Base-by-base conservation (phyloP, 2,113 vertebrate genomes). In the Columbina picui region DNA sequence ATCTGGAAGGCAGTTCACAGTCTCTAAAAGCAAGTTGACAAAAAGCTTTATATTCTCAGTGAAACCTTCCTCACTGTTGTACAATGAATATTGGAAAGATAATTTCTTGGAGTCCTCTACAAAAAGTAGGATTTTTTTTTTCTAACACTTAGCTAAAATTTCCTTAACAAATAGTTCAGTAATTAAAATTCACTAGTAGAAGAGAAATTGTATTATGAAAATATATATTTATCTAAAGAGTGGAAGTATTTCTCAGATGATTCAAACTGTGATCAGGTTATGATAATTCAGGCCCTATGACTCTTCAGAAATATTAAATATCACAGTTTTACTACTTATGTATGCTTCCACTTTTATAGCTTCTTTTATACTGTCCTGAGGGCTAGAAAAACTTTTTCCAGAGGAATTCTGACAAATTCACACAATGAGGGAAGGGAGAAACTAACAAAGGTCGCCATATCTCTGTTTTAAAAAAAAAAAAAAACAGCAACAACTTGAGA, bases 221-320 rank as follows among this genome's bases (percentile, higher is more conserved):
- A 77, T 77, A 88, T 36, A 12, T 65, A 56, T 94, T 93, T 85
- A 79, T 79, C 39, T 87, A 71, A 78, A 81, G 50, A 89, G 41
- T 49, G 12, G 39, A n/a, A 89, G 29, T 57, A 71, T 65, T 89
- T 87, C 50, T 60, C 45, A 79, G 39, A 73, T 74, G 12, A 77
- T 63, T 61, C 64, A 70, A 80, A 86, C 9, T 29, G 13, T 91
- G 82, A 88, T 87, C 50, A 49, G 6, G 11, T 25, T 79, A n/a
- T 76, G 91, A 83, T 59, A 95, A 84, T 65, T 73, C 57, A 57
- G 67, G 36, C 50, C 70, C 32, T 59, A 79, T 57, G 93, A 65
- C 15, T 57, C 50, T 79, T 82, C 63, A 87, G 55, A 83, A 94
- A 80, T 19, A 86, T 90, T 87, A 93, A 82, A 87, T 90, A 94